phyloP scores from a whole-genome alignment of 1,140 invertebrate genomes.

The Sminthurides bifidus region DNA sequence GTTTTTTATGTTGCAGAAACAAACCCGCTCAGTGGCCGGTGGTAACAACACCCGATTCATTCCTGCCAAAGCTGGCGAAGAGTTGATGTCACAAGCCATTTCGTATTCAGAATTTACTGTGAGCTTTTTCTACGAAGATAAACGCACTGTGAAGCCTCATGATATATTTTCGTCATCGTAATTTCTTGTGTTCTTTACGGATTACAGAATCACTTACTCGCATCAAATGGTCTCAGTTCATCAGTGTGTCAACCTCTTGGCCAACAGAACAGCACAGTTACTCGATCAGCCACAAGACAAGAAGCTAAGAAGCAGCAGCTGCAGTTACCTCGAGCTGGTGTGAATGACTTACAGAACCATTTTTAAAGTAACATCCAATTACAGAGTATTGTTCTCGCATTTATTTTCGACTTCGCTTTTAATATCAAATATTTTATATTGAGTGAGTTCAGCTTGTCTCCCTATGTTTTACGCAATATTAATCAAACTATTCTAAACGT shows the following conservation, averaged over 20 bases:
- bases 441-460: neutral
- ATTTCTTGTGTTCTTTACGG: neutral
- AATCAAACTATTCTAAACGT: no score
- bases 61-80: neutral
- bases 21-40: neutral
- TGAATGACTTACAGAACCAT: neutral
- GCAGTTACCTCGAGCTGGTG: neutral
- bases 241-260: neutral
- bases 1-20: no score
- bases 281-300: neutral
- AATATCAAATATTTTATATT: neutral
- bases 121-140: neutral
- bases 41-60: neutral
- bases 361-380: slow-evolving; percentile 1
- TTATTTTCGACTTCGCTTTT: neutral
- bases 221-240: neutral
- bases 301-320: neutral
- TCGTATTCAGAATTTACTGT: slow-evolving; percentile 4
- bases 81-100: neutral
- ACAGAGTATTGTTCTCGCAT: neutral
- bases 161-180: neutral
- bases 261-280: neutral
- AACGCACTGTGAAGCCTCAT: neutral
- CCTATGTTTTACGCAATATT: neutral
- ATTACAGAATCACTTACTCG: slow-evolving; percentile 1